A percentile compares a stretch with the other conserved stretches of the same genome.
Evolutionary conservation across 2,888 invertebrate genomes (phyloP).

Genomic region (Dicyrtoma fusca): DNA sequence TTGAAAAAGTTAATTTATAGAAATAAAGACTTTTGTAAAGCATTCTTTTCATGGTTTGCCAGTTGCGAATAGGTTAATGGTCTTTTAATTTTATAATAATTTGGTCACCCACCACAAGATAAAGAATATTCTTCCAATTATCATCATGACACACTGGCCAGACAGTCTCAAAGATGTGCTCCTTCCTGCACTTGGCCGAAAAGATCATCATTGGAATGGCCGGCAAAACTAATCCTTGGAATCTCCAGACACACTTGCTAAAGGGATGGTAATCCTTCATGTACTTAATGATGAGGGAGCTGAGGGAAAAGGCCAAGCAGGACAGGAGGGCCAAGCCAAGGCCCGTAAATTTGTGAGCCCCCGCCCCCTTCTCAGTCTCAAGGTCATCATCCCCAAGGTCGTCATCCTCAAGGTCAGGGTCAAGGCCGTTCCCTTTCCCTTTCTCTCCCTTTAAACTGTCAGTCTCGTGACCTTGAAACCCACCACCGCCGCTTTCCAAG

Average conservation of each 20-base stretch:
- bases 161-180: constrained; percentile 30
- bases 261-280: constrained; percentile 48
- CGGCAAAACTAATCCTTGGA: constrained; percentile 44
- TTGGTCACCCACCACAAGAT: constrained; percentile 16
- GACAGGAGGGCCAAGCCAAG: constrained; percentile 37
- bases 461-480: background rate
- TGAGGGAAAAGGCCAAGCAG: constrained; percentile 43
- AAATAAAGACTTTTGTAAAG: too few relatives aligned
- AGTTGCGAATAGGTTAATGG: too few relatives aligned
- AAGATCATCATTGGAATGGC: constrained; percentile 43
- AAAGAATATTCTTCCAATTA: constrained; percentile 15
- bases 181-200: constrained; percentile 10
- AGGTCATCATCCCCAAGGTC: constrained; percentile 17
- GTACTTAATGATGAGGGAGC: constrained; percentile 44
- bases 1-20: too few relatives aligned
- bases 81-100: background rate
- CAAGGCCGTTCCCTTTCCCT: background rate
- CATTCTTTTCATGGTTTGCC: too few relatives aligned
- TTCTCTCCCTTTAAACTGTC: background rate
- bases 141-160: constrained; percentile 16
- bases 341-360: constrained; percentile 23
- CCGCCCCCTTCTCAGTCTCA: background rate
- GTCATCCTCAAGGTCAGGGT: background rate
- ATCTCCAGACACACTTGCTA: constrained; percentile 42
- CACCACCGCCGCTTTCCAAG: background rate